Conservation (phyloP, 1,140 invertebrate species). For the Zaprionus tsacasi region DNA sequence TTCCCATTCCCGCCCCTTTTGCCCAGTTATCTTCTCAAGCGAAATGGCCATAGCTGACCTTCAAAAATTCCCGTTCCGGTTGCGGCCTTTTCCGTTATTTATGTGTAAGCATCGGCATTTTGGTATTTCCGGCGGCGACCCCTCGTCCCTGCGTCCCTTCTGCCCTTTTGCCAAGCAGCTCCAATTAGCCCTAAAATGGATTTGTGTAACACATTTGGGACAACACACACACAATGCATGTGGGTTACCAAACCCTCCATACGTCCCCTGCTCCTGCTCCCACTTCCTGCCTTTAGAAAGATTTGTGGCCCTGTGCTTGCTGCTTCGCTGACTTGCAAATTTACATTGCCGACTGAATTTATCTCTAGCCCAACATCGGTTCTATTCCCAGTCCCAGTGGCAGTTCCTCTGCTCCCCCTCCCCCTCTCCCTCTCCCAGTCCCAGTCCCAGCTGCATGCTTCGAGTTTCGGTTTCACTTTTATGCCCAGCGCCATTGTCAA, state of each 20-base stretch:
- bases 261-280: too few relatives aligned
- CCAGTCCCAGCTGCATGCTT: background rate
- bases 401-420: background rate
- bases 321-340: slow-evolving; percentile 18
- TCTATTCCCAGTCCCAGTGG: slow-evolving; percentile 2
- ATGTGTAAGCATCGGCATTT: slow-evolving; percentile 45
- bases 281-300: slow-evolving; percentile 17
- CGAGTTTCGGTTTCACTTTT: slow-evolving; percentile 46
- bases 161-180: slow-evolving; percentile 40
- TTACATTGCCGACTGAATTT: slow-evolving; percentile 30
- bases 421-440: background rate
- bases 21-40: slow-evolving; percentile 33
- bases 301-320: slow-evolving; percentile 37
- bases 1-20: background rate
- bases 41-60: slow-evolving; percentile 55
- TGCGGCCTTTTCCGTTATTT: slow-evolving; percentile 14
- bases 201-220: slow-evolving; percentile 70
- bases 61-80: slow-evolving; percentile 31
- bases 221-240: slow-evolving; percentile 29
- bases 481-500: slow-evolving; percentile 53
- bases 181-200: slow-evolving; percentile 79
- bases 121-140: slow-evolving; percentile 44
- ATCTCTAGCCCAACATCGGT: slow-evolving; percentile 7
- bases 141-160: too few relatives aligned
- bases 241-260: too few relatives aligned